Percentiles rank a stretch among this genome's conserved stretches.
Evolutionary conservation across 2,113 vertebrate species (phyloP).

Genomic region (Oceanites oceanicus): DNA sequence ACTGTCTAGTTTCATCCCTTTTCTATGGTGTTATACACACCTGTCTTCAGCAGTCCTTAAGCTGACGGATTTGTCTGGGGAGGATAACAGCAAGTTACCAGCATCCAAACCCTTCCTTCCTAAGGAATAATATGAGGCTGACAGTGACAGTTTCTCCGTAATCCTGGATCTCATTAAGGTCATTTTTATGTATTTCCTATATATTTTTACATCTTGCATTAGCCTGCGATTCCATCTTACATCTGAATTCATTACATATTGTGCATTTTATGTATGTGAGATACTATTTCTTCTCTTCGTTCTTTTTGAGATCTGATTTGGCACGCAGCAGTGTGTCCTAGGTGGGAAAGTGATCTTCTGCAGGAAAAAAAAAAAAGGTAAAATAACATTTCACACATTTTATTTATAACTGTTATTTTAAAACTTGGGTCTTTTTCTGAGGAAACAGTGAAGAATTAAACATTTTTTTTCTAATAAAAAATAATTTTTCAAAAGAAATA

Average conservation of each 20-base stretch:
- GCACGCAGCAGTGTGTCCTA: rapidly evolving
- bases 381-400: not conserved
- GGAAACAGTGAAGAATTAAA: not conserved
- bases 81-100: not conserved
- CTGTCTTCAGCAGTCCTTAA: not conserved
- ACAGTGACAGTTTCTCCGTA: not conserved
- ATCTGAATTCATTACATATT: not conserved
- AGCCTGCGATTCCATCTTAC: rapidly evolving
- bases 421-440: not conserved
- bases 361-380: rapidly evolving
- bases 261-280: not conserved
- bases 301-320: not conserved
- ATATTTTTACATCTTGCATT: not conserved
- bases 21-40: not conserved
- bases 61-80: not conserved
- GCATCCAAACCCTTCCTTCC: not conserved
- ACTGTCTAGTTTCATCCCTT: not conserved
- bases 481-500: not conserved
- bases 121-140: not conserved
- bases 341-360: not conserved
- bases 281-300: not conserved
- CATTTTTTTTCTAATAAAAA: not conserved
- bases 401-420: not conserved
- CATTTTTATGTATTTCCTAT: not conserved
- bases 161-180: not conserved